Base-by-base conservation (phyloP, 2,888 invertebrate species). In the Serrognathus titanus region DNA sequence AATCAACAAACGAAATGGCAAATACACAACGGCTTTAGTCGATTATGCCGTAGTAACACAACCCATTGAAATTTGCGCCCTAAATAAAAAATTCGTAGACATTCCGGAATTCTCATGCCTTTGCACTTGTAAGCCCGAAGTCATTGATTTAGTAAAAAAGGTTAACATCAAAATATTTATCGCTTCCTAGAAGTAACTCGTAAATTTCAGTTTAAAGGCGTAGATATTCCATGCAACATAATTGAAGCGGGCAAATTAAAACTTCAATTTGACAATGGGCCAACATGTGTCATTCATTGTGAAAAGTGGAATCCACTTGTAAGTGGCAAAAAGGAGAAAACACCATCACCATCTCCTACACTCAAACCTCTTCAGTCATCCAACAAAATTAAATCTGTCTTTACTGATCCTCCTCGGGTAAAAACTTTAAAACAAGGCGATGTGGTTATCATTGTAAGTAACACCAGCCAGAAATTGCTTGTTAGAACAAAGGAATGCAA, bases 401-500 rank as follows among this genome's bases (percentile, higher is more conserved):
- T 48, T 47, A 51, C 52, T 7, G 20, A 24, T 16, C 35, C 40
- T 7, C 55, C 53, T 7, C 9, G 16, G 7, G 10, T 24, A 13
- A 37, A 48, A n/a, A 16, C 10, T 9, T 39, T 63, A 12, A 53
- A 53, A 20, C 35, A 53, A 10, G 43, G 51, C 2, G 63, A 64
- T 35, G 9, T 50, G 6, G 67, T 72, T 0, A 63, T 69, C 54
- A 51, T 71, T 11, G 49, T 68, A 2, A 60, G 59, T 20, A 47
- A 62, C 35, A 48, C 59, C 2, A 58, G 59, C 8, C 59, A 58
- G n/a, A 60, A 58, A 52, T 62, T 73, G 10, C 60, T 63, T 10
- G 58, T 72, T 10, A 63, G 66, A 49, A 73, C 68, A 4, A 71
- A 55, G 51, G 69, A 70, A 35, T 66, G 64, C 31, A 58, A 62